Evolutionary conservation across 2,797 vertebrate genomes (phyloP).

Genomic region (Calcarius lapponicus): DNA sequence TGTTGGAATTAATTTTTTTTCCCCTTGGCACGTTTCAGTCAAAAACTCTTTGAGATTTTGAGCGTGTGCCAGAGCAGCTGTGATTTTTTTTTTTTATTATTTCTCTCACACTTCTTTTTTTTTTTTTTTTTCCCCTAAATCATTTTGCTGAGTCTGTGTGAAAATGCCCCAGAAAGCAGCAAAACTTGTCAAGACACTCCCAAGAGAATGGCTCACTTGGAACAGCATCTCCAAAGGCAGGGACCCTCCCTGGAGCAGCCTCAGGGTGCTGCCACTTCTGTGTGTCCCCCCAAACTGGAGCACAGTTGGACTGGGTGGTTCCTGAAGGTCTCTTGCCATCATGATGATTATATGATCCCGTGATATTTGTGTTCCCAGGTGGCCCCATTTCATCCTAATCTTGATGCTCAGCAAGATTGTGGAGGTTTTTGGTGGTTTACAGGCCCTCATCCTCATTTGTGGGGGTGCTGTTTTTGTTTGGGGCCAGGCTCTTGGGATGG

Average conservation of each 20-base stretch:
- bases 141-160: conserved; percentile 56
- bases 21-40: conserved; percentile 1
- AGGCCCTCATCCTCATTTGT: neutral
- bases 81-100: neutral
- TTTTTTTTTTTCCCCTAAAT: neutral
- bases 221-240: neutral
- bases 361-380: neutral
- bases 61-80: conserved; percentile 50
- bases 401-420: neutral
- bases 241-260: neutral
- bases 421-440: neutral
- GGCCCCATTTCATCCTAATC: fast-evolving
- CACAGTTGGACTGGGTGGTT: neutral
- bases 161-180: conserved; percentile 52
- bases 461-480: fast-evolving
- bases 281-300: neutral
- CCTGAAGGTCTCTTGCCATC: neutral
- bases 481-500: neutral
- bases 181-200: neutral
- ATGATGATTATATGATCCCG: neutral
- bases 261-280: neutral
- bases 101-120: neutral
- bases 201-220: fast-evolving
- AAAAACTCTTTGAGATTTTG: conserved; percentile 7
- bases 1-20: neutral